A percentile compares a stretch with the other conserved stretches of the same genome.
These are phyloP conservation scores for Pterostichus niger DNA, from an alignment of 2,888 invertebrate genomes.

Conservation along the genomic window DNA sequence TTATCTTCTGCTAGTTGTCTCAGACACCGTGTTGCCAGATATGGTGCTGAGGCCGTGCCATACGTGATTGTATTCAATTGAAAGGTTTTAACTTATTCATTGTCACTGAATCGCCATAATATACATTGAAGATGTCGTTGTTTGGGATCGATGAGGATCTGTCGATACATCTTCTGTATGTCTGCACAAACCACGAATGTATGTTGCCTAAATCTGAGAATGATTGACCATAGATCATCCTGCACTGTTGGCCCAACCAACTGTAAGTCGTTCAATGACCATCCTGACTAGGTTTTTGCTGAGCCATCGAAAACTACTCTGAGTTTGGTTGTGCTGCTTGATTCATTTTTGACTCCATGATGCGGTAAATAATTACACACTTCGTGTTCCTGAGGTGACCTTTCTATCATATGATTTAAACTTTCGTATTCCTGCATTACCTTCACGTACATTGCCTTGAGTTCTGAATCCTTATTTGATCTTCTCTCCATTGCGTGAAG, in stretches of 20 bases:
- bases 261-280: not conserved
- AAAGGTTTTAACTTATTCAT: no score
- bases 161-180: constrained; percentile 1
- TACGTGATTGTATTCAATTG: no score
- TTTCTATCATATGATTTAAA: not conserved
- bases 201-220: not conserved
- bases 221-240: not conserved
- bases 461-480: not conserved
- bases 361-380: not conserved
- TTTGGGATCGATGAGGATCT: no score
- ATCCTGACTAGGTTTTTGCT: not conserved
- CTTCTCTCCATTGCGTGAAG: not conserved
- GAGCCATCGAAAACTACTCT: no score
- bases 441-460: not conserved
- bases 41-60: no score
- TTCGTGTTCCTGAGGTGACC: not conserved
- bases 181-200: not conserved
- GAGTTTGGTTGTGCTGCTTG: not conserved
- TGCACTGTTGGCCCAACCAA: not conserved
- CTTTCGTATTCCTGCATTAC: not conserved
- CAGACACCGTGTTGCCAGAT: no score
- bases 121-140: no score
- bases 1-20: no score
- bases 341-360: constrained; percentile 11
- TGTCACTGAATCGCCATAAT: no score